Conservation (phyloP, 2,113 vertebrate genomes). For the Sander lucioperca region DNA sequence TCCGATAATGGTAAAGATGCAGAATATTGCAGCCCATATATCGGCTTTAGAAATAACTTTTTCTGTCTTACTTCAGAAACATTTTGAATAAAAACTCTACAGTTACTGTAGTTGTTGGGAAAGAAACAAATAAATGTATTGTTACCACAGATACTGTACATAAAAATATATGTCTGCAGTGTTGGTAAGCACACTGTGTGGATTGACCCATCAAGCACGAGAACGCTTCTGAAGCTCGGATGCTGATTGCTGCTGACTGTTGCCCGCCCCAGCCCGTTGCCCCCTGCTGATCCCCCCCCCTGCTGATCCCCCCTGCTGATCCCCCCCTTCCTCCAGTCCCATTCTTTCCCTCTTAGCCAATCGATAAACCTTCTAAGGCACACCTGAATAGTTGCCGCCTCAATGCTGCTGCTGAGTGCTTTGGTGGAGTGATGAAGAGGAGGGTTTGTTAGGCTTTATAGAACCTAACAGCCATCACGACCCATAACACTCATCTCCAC, state of each 20-base stretch:
- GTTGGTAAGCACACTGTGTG: neutral
- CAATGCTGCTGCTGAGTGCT: constrained; percentile 35
- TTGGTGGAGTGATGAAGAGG: constrained; percentile 53
- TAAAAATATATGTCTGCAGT: neutral
- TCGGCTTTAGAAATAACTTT: neutral
- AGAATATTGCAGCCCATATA: no score
- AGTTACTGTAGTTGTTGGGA: neutral
- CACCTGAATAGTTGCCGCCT: constrained; percentile 56
- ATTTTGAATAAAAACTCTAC: constrained; percentile 1
- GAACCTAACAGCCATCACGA: constrained; percentile 47
- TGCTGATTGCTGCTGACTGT: constrained; percentile 58
- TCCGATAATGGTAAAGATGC: no score
- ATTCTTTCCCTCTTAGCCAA: constrained; percentile 44
- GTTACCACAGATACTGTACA: neutral
- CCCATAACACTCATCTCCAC: constrained; percentile 31
- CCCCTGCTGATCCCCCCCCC: constrained; percentile 12
- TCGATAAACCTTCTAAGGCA: constrained; percentile 66
- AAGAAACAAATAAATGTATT: neutral
- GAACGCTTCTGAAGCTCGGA: constrained; percentile 20
- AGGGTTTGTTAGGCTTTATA: constrained; percentile 40
- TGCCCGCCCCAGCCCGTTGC: constrained; percentile 11
- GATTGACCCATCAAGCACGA: constrained; percentile 54
- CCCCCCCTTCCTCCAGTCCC: neutral
- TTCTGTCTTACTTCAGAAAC: neutral
- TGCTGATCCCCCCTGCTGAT: neutral